Evolutionary conservation across 2,888 invertebrate genomes (phyloP), one percentile per base, ranked within the genome.

Genomic region (Mimas tiliae): DNA sequence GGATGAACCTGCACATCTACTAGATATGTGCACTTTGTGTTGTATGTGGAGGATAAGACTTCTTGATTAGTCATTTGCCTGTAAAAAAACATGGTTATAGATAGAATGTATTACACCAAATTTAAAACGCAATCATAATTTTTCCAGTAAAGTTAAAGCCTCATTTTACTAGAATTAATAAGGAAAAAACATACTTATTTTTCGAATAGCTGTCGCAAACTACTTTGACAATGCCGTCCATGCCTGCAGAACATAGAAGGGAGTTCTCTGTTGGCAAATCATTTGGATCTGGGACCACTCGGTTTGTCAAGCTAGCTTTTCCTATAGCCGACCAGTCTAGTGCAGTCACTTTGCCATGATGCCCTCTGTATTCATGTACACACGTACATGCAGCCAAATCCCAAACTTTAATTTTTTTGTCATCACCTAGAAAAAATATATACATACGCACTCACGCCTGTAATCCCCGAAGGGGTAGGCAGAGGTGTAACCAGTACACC

Each of bases 351-450:
- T 94, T 94, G 47, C 95, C 95, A 52, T 95, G 94, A 77, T 96
- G 96, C 0, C 95, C 95, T 71, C 94, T 90, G 68, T 96, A 92
- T 80, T 96, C 96, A 69, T 95, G 94, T 14, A 96, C 82, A 68
- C 95, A 91, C 62, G 94, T 94, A 9, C 96, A 95, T 27, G 95
- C 94, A 6, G 95, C 94, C 71, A 97, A 82, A 81, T 97, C 96
- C 97, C 97, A 97, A 21, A 97, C 93, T 84, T 95, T 94, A 16
- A 97, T 94, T 74, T 94, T 94, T 75, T 95, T 94, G 80, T 96
- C 96, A 75, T 96, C 96, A 70, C 96, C 96, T 95, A 77, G 38
- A 72, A 76, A 48, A 64, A 55, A 27, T n/a, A n/a, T n/a, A n/a
- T n/a, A n/a, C n/a, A n/a, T n/a, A n/a, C n/a, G n/a, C n/a, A n/a